Percentiles rank a stretch among this genome's conserved stretches.
These are phyloP conservation scores for Chionis minor DNA, from an alignment of 2,113 vertebrate species.

Conservation along the genomic window DNA sequence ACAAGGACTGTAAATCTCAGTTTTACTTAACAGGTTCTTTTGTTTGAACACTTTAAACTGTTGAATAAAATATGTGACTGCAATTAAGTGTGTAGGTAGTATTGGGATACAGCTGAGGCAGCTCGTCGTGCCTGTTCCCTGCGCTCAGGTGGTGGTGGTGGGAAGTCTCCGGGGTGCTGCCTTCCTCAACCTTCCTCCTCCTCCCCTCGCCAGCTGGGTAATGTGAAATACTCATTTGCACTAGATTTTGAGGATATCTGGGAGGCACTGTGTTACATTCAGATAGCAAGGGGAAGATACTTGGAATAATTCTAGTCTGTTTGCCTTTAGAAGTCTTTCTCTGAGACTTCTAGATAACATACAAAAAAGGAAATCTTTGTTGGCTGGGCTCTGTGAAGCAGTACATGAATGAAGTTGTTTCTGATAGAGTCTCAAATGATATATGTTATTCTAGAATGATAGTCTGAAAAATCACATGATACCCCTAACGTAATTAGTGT, in stretches of 20 bases:
- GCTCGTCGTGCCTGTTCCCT: background rate
- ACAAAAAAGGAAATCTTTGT: background rate
- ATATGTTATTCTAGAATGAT: background rate
- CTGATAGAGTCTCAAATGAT: background rate
- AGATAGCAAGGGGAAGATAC: background rate
- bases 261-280: fast-evolving
- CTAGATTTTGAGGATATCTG: background rate
- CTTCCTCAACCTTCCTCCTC: background rate
- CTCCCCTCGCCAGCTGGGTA: fast-evolving
- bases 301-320: background rate
- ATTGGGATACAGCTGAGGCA: background rate
- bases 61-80: background rate
- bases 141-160: background rate
- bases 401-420: background rate
- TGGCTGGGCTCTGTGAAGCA: background rate
- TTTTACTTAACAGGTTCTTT: background rate
- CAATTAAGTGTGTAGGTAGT: fast-evolving
- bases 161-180: background rate
- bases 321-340: background rate
- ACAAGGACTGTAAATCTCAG: background rate
- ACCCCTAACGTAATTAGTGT: background rate
- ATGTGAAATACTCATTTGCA: background rate
- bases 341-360: background rate
- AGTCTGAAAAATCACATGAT: background rate
- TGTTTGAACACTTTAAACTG: background rate